Base-by-base conservation (phyloP, 2,113 vertebrate genomes). In the Oriolus oriolus region DNA sequence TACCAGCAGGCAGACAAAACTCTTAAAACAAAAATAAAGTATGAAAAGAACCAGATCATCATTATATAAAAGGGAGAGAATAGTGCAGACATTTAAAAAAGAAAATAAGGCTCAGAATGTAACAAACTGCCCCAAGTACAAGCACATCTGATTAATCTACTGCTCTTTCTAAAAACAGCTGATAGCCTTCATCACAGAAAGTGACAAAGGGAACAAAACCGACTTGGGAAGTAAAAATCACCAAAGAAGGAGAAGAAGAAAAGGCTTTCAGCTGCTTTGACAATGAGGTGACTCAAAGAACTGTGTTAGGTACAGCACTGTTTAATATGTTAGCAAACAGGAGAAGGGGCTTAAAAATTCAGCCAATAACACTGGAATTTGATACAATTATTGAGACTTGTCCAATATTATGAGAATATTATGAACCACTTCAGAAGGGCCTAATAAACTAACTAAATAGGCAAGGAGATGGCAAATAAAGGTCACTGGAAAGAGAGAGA, bases 131-230 rank as follows among this genome's bases (percentile, higher is more conserved):
- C 56, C 83, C 39, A 61, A 86, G 68, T 74, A 42, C 42, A 70
- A 90, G 68, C 42, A 84, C 59, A 42, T 86, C 68, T 84, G 83
- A 89, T 92, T 95, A 84, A 93, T 87, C 86, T 81, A 47, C 69
- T 41, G 73, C 64, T 92, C 54, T 23, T 92, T 89, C 80, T 92
- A 14, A 70, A 91, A 96, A 70, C 76, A 95, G 83, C 64, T 84
- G 94, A 96, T 92, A 92, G 89, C 47, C 47, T 70, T 95, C 91
- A 66, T 47, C 91, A 90, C 83, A 90, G 90, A 77, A 90, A 66
- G 64, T 44, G 86, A 97, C 94, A 95, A 97, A 95, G 83, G 83
- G 93, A 97, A 97, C 93, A 97, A 97, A 93, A 95, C 80, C 94
- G 86, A 84, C 76, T 89, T 52, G 91, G 91, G 93, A 95, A 96